A percentile compares a stretch with the other conserved stretches of the same genome.
Conservation (phyloP, 30 jellyfish, hydroid and myxozoan species). For the Pseudorhiza aurosa region DNA sequence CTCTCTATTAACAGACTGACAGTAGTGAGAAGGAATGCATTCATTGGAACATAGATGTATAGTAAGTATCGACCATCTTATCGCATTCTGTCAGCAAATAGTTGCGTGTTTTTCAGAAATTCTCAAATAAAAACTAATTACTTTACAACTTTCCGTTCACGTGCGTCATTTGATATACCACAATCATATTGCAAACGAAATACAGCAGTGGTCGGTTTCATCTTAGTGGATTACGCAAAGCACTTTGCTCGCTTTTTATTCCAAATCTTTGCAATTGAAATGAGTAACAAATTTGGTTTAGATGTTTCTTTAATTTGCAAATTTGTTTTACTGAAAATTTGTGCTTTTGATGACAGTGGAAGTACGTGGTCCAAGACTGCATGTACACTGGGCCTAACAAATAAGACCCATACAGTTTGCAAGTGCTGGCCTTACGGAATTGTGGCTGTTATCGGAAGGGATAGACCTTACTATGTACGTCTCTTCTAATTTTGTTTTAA, state of each 20-base stretch:
- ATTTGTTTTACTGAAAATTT: not conserved
- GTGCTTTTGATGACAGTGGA: conserved; percentile 39
- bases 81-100: too few species aligned
- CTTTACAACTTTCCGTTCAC: too few species aligned
- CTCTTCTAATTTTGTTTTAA: too few species aligned
- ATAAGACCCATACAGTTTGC: conserved; percentile 94
- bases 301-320: too few species aligned
- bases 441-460: conserved; percentile 85
- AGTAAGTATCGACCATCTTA: too few species aligned
- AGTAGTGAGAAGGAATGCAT: conserved; percentile 78
- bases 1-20: conserved; percentile 49
- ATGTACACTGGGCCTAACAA: conserved; percentile 70
- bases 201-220: too few species aligned
- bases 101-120: too few species aligned
- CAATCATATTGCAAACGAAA: too few species aligned
- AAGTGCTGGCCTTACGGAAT: conserved; percentile 87
- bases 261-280: conserved; percentile 3
- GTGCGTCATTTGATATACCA: too few species aligned
- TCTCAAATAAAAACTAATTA: too few species aligned
- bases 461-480: conserved; percentile 53
- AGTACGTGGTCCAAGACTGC: conserved; percentile 73
- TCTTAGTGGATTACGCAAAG: too few species aligned
- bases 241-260: not conserved
- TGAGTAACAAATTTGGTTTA: too few species aligned
- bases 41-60: conserved; percentile 85